Percentiles rank a stretch among this genome's conserved stretches.
These are phyloP conservation scores for Dromiciops gliroides DNA, from an alignment of 2,113 vertebrate species.

Conservation along the genomic window DNA sequence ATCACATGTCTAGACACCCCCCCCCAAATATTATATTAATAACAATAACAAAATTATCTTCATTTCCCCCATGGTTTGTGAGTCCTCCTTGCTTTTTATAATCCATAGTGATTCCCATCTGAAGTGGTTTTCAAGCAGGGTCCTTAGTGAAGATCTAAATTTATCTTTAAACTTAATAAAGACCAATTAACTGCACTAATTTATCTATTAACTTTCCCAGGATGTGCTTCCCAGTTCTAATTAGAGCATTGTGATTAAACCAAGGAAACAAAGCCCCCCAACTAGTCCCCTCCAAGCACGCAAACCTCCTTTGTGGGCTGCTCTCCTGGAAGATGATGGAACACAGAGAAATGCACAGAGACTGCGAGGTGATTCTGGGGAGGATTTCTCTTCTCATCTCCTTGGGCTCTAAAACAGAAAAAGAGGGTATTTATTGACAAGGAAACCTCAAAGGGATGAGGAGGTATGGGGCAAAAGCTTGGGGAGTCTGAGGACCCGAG, in stretches of 20 bases:
- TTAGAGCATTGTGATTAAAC: slow-evolving; percentile 69
- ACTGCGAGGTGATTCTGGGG: background rate
- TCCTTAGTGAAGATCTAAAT: slow-evolving; percentile 57
- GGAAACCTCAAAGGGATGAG: background rate
- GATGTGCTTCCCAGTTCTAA: slow-evolving; percentile 69
- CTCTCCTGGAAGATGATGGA: background rate
- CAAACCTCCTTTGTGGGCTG: background rate
- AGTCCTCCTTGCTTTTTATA: background rate
- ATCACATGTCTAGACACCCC: background rate
- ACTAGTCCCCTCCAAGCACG: accelerated
- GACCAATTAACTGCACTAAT: slow-evolving; percentile 71
- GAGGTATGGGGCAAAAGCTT: background rate
- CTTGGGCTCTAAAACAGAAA: background rate
- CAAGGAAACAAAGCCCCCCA: background rate
- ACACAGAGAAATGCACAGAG: background rate
- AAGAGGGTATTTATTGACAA: background rate
- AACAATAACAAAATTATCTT: background rate
- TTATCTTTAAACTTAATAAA: slow-evolving; percentile 62
- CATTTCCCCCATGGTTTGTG: background rate
- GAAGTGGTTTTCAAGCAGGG: background rate
- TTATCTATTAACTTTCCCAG: slow-evolving; percentile 60
- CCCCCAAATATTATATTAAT: background rate
- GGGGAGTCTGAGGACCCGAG: background rate
- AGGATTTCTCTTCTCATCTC: background rate
- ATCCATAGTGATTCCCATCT: background rate